Evolutionary conservation across 2,797 vertebrate genomes (phyloP).

Genomic region (Sebastes iracundus): DNA sequence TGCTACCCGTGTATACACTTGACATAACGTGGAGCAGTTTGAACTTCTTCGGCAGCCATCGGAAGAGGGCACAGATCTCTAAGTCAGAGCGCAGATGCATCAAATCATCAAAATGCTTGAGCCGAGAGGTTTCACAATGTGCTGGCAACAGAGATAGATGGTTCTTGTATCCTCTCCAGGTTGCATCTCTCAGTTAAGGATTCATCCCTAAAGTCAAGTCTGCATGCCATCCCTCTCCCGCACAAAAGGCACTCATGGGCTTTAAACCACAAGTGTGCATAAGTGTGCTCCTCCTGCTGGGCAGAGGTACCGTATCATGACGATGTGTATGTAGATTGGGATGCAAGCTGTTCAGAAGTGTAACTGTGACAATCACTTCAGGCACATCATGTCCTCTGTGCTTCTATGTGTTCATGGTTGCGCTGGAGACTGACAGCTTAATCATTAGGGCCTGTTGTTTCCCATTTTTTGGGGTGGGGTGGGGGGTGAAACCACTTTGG

Average conservation of each 20-base stretch:
- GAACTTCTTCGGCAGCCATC: not conserved
- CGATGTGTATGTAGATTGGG: not conserved
- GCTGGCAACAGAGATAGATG: conserved; percentile 55
- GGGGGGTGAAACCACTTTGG: not conserved
- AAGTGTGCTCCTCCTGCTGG: conserved; percentile 5
- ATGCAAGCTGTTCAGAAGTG: not conserved
- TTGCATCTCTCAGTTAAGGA: conserved; percentile 38
- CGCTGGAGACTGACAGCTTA: not conserved
- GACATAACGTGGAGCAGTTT: not conserved
- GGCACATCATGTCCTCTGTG: not conserved
- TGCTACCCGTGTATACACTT: not conserved
- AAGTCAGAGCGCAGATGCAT: conserved; percentile 36
- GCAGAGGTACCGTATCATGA: not conserved
- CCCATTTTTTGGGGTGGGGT: not conserved
- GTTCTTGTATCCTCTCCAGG: conserved; percentile 36
- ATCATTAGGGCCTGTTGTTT: not conserved
- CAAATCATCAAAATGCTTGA: conserved; percentile 44
- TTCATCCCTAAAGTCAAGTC: conserved; percentile 37
- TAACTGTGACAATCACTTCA: conserved; percentile 12
- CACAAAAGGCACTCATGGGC: conserved; percentile 19
- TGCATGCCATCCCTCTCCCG: conserved; percentile 2
- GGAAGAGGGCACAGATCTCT: conserved; percentile 1
- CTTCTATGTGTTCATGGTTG: not conserved
- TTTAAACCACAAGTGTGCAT: conserved; percentile 21
- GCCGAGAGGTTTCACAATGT: conserved; percentile 38